Evolutionary conservation across 1,140 invertebrate genomes (phyloP).

Genomic region (Liolophura sinensis): DNA sequence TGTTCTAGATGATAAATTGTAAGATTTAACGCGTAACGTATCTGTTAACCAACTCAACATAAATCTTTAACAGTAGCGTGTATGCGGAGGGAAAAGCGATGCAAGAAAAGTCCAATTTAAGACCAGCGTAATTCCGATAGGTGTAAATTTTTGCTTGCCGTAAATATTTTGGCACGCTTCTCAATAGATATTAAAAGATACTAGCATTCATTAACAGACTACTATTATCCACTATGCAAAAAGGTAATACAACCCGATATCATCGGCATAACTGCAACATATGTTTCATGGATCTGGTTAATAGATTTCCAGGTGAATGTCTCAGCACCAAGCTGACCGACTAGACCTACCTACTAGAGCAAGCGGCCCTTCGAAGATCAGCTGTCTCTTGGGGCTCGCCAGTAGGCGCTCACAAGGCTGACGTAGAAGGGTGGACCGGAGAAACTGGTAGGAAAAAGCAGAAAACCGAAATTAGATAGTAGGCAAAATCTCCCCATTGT

Average conservation of each 20-base stretch:
- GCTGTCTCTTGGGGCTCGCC: slow-evolving; percentile 67
- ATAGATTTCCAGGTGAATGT: background rate
- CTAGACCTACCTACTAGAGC: slow-evolving; percentile 61
- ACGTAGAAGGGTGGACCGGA: slow-evolving; percentile 63
- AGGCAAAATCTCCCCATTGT: too few relatives aligned
- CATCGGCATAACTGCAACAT: background rate
- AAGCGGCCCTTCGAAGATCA: slow-evolving; percentile 69
- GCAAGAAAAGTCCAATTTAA: background rate
- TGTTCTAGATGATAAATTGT: slow-evolving; percentile 35
- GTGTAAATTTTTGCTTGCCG: background rate
- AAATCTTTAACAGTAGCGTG: too few relatives aligned
- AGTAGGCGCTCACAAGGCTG: slow-evolving; percentile 74
- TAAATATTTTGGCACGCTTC: background rate
- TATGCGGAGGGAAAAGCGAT: background rate
- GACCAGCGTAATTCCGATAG: background rate
- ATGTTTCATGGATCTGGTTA: background rate
- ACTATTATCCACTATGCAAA: slow-evolving; percentile 8
- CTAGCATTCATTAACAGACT: background rate
- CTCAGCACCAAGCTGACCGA: background rate
- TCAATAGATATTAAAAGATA: background rate
- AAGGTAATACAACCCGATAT: slow-evolving; percentile 2
- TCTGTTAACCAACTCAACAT: background rate
- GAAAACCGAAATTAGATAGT: slow-evolving; percentile 2
- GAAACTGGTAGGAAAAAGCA: slow-evolving; percentile 56
- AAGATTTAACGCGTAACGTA: background rate